Evolutionary conservation across 1,140 invertebrate genomes (phyloP).

Genomic region (Drosophila orosa): DNA sequence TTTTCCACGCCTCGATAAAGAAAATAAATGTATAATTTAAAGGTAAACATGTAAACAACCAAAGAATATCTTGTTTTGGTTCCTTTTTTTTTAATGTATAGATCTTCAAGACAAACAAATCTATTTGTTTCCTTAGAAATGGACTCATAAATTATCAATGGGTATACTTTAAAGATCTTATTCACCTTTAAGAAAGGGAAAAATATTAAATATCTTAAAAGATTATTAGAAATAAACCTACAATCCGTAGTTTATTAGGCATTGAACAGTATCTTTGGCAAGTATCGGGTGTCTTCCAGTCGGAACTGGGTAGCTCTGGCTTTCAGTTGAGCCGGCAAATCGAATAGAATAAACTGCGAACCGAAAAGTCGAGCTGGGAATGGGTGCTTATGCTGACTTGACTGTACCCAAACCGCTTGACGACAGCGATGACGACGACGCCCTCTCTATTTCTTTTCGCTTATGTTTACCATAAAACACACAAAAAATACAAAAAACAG

Average conservation of each 20-base stretch:
- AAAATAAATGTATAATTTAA: neutral
- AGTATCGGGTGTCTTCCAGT: neutral
- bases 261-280: neutral
- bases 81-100: neutral
- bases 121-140: neutral
- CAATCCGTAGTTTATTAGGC: neutral
- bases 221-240: no score
- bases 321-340: slow-evolving; percentile 17
- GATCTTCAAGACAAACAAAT: neutral
- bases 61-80: slow-evolving; percentile 6
- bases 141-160: no score
- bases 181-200: neutral
- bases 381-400: slow-evolving; percentile 20
- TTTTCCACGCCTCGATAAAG: neutral
- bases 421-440: slow-evolving; percentile 43
- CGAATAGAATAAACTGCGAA: slow-evolving; percentile 11
- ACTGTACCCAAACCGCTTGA: slow-evolving; percentile 39
- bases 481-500: slow-evolving; percentile 5
- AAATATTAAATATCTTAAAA: neutral
- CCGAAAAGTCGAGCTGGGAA: slow-evolving; percentile 24
- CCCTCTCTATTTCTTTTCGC: slow-evolving; percentile 51
- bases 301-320: neutral
- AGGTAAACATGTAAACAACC: neutral
- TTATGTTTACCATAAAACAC: slow-evolving; percentile 45
- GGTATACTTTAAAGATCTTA: neutral